These are phyloP conservation scores for Pogonus chalceus DNA, from an alignment of 1,140 invertebrate species.

Conservation along the genomic window DNA sequence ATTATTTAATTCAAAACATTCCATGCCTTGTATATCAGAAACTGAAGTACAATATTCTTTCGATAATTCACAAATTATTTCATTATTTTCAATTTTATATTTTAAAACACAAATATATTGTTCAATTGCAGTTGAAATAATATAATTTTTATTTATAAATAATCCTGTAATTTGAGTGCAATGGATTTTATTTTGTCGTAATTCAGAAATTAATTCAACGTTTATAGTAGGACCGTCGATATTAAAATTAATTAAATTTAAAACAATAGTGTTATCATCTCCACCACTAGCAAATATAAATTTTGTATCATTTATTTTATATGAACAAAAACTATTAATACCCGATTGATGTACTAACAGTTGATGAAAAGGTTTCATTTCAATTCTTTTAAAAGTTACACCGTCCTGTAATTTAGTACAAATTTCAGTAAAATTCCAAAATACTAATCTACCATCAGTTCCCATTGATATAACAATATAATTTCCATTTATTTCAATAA, in stretches of 20 bases:
- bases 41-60: neutral
- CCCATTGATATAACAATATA: constrained; percentile 45
- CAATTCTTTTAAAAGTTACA: constrained; percentile 12
- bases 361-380: constrained; percentile 29
- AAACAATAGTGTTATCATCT: constrained; percentile 55
- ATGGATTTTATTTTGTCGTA: neutral
- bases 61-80: neutral
- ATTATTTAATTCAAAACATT: neutral
- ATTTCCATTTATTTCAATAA: constrained; percentile 29
- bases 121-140: neutral
- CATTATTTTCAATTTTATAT: neutral
- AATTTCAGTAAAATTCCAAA: constrained; percentile 45
- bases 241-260: constrained; percentile 21
- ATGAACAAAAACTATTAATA: constrained; percentile 49
- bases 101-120: neutral
- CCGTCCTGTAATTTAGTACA: constrained; percentile 15
- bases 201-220: neutral
- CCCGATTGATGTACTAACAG: constrained; percentile 53
- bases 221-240: neutral
- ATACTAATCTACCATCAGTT: constrained; percentile 51
- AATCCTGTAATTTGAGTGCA: neutral
- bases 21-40: neutral
- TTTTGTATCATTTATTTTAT: constrained; percentile 28
- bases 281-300: constrained; percentile 52
- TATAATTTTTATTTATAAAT: neutral